Base-by-base conservation (phyloP, 2,797 vertebrate genomes). In the Peromyscus attwateri region DNA sequence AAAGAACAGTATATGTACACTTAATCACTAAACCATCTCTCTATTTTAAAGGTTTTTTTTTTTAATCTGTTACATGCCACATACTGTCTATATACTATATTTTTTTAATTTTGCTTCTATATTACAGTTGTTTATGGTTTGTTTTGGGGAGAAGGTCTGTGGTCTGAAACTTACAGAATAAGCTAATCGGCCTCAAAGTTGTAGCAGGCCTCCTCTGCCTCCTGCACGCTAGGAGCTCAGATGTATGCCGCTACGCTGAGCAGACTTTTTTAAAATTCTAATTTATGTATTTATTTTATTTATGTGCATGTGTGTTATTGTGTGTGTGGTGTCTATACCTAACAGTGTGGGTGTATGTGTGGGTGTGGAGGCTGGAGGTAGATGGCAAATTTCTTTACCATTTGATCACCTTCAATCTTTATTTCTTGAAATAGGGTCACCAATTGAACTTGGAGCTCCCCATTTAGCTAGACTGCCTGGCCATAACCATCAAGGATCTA, bases 31-130 rank as follows among this genome's bases (percentile, higher is more conserved):
- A 62, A 25, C 23, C 70, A 73, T 37, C n/a, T 73, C n/a, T 27
- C 80, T 40, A 57, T 82, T 40, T 40, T 40, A 40, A 60, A 7
- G 55, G 43, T 46, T 46, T 46, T 46, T 40, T 16, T 27, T 60
- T 82, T 23, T 57, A 16, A 71, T 82, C 62, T 96, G 84, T 52
- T 27, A 29, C 34, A 16, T 31, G n/a, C 49, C 4, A 29, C 49
- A 52, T 87, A 77, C 79, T 52, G 49, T 68, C 25, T 84, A 46
- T 46, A 46, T 46, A 46, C 43, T 46, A 46, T 46, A 46, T 46
- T 46, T 46, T 46, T 40, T 46, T 92, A 60, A 83, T 87, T 95
- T 96, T 82, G 75, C 37, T 77, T 95, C 31, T n/a, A 21, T 77
- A 29, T 82, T 75, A 68, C 0, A 84, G 77, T 83, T 52, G 49